These are phyloP conservation scores for Squalus acanthias DNA, from an alignment of 2,797 vertebrate genomes.

Conservation along the genomic window DNA sequence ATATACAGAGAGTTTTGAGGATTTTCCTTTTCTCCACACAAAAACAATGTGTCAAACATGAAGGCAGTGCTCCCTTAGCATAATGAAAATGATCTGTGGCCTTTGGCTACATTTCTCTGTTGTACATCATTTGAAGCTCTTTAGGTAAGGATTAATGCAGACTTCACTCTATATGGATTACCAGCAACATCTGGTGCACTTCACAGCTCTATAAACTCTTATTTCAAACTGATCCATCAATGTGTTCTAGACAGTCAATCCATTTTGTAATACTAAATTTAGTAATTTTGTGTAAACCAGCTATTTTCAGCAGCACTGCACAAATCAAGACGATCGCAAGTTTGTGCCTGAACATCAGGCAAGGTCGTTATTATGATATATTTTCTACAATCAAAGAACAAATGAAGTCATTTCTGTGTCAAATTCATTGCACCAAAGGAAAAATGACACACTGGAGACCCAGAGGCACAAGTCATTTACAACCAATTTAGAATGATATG, in stretches of 20 bases:
- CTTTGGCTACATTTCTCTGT: neutral
- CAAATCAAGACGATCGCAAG: neutral
- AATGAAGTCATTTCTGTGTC: constrained; percentile 21
- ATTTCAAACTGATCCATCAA: constrained; percentile 15
- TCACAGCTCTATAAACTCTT: constrained; percentile 24
- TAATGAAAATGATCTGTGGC: constrained; percentile 15
- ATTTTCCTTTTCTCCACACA: neutral
- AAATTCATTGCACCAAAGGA: constrained; percentile 31
- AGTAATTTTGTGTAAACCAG: neutral
- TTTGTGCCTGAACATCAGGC: neutral
- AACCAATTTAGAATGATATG: constrained; percentile 29
- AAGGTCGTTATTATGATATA: constrained; percentile 21
- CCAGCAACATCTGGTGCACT: constrained; percentile 25
- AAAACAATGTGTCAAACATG: neutral
- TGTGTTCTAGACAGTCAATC: neutral
- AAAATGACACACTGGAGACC: constrained; percentile 3
- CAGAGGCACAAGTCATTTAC: constrained; percentile 33
- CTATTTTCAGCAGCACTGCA: neutral
- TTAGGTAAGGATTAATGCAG: constrained; percentile 18
- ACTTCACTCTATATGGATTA: neutral
- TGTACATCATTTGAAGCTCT: constrained; percentile 14
- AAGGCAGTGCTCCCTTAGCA: neutral
- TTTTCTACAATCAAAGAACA: constrained; percentile 13
- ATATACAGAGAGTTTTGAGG: neutral
- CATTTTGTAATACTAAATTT: constrained; percentile 16